Conservation (phyloP, 2,113 vertebrate species). For the Emberiza fucata region DNA sequence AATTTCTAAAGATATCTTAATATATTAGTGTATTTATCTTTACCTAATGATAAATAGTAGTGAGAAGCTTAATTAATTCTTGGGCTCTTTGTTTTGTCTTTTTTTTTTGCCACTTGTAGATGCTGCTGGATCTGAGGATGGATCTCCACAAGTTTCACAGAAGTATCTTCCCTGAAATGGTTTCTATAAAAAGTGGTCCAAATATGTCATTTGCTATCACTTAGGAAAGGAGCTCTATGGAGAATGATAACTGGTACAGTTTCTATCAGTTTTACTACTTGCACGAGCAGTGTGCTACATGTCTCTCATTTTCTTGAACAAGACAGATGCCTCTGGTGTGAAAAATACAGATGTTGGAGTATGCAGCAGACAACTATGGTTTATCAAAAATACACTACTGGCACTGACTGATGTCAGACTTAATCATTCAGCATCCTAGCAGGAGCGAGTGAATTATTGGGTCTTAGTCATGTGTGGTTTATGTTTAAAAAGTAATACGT, state of each 20-base stretch:
- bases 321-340: slow-evolving; percentile 62
- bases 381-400: slow-evolving; percentile 72
- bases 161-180: slow-evolving; percentile 20
- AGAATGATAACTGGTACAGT: slow-evolving; percentile 45
- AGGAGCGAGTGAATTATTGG: slow-evolving; percentile 57
- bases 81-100: background rate
- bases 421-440: slow-evolving; percentile 60
- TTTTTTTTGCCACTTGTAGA: background rate
- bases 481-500: slow-evolving; percentile 69
- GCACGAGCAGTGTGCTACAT: slow-evolving; percentile 46
- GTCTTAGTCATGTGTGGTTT: slow-evolving; percentile 66
- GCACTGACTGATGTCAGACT: slow-evolving; percentile 64
- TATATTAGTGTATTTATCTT: no score
- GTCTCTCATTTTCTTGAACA: slow-evolving; percentile 61
- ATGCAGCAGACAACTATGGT: slow-evolving; percentile 62
- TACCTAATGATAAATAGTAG: background rate
- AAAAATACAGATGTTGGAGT: slow-evolving; percentile 69
- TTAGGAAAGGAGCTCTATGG: slow-evolving; percentile 15
- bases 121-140: background rate
- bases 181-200: slow-evolving; percentile 48
- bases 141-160: slow-evolving; percentile 16
- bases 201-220: slow-evolving; percentile 50
- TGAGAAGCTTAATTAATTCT: background rate
- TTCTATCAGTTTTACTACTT: slow-evolving; percentile 52
- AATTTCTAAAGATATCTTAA: background rate